Conservation (phyloP, 2,797 vertebrate species). For the Aratinga solstitialis region DNA sequence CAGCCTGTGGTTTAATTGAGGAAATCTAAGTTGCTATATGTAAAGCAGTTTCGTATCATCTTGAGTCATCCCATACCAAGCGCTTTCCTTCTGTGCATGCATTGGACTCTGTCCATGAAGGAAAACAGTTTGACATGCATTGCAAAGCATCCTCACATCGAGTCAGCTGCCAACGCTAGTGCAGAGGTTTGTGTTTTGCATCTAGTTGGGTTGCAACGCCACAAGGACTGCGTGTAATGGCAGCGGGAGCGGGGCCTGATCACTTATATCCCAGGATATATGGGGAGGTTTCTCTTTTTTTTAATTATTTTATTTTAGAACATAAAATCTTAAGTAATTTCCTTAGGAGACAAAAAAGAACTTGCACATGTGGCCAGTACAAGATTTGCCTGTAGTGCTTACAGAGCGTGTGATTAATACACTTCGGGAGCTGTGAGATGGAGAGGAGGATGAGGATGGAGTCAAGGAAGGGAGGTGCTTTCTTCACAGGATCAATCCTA, state of each 20-base stretch:
- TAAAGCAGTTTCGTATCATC: background rate
- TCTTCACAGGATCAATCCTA: background rate
- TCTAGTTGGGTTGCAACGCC: background rate
- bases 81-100: background rate
- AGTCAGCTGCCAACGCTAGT: background rate
- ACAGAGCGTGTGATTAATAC: background rate
- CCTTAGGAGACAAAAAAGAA: background rate
- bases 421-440: background rate
- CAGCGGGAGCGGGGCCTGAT: accelerated
- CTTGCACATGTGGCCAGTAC: background rate
- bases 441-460: background rate
- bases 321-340: background rate
- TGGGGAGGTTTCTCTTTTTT: background rate
- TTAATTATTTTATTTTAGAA: background rate
- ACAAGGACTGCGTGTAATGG: accelerated
- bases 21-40: background rate
- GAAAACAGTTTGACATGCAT: background rate
- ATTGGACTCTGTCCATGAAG: background rate
- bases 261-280: background rate
- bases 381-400: background rate
- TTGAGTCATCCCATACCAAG: background rate
- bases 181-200: background rate
- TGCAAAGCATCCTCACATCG: background rate
- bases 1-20: background rate
- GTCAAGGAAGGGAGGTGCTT: background rate